These are phyloP conservation scores for Dasypogon diadema DNA, from an alignment of 2,888 invertebrate genomes.

Conservation along the genomic window DNA sequence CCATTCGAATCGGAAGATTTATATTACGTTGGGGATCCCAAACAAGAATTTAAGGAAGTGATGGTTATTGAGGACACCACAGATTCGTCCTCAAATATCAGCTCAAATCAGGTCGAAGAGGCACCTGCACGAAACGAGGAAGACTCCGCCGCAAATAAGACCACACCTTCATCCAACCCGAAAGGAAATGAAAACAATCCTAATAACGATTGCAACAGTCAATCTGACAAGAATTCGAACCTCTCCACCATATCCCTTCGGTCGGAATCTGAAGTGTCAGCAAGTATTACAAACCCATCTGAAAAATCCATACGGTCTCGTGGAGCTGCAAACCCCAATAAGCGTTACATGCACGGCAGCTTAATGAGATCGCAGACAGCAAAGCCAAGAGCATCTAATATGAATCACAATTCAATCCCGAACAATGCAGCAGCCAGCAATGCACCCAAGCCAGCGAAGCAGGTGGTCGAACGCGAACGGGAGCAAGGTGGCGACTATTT, in stretches of 20 bases:
- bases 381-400: slow-evolving; percentile 51
- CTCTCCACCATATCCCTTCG: slow-evolving; percentile 39
- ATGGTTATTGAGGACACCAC: slow-evolving; percentile 53
- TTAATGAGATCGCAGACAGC: slow-evolving; percentile 66
- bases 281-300: slow-evolving; percentile 3
- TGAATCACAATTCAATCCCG: slow-evolving; percentile 1
- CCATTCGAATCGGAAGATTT: slow-evolving; percentile 51
- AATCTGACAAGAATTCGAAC: slow-evolving; percentile 54
- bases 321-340: slow-evolving; percentile 55
- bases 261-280: slow-evolving; percentile 49
- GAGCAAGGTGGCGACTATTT: slow-evolving; percentile 83
- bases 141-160: slow-evolving; percentile 4
- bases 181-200: slow-evolving; percentile 42
- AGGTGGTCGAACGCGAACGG: slow-evolving; percentile 65
- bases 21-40: slow-evolving; percentile 17
- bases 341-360: slow-evolving; percentile 65
- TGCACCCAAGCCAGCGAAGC: slow-evolving; percentile 58
- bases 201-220: slow-evolving; percentile 42
- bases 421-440: background rate
- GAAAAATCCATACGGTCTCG: slow-evolving; percentile 53
- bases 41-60: slow-evolving; percentile 49
- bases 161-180: background rate
- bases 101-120: slow-evolving; percentile 59
- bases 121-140: slow-evolving; percentile 51
- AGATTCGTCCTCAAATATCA: slow-evolving; percentile 58